Conservation (phyloP, 2,888 invertebrate genomes). For the Acleris laterana region DNA sequence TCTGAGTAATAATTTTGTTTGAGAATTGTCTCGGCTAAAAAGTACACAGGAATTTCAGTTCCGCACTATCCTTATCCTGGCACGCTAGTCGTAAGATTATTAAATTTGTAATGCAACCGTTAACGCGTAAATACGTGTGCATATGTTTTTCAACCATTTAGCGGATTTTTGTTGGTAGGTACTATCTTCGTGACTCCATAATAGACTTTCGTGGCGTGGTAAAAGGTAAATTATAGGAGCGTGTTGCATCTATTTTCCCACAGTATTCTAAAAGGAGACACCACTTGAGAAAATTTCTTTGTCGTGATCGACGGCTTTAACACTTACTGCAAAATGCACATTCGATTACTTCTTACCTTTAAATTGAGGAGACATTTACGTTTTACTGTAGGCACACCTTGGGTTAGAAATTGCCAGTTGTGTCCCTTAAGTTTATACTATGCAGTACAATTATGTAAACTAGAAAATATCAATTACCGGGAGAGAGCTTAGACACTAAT, state of each 20-base stretch:
- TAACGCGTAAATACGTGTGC: not conserved
- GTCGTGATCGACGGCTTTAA: conserved; percentile 36
- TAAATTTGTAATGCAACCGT: not conserved
- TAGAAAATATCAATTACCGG: conserved; percentile 29
- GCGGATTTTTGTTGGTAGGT: conserved; percentile 4
- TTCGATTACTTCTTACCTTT: not conserved
- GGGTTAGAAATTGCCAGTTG: conserved; percentile 15
- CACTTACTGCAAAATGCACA: conserved; percentile 13
- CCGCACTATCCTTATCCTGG: not conserved
- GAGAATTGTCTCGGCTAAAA: conserved; percentile 27
- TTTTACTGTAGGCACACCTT: conserved; percentile 7
- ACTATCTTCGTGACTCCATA: conserved; percentile 45
- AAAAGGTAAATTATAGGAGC: conserved; percentile 51
- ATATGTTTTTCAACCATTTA: conserved; percentile 11
- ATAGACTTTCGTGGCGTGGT: conserved; percentile 38
- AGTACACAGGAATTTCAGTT: conserved; percentile 7
- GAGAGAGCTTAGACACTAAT: conserved; percentile 24
- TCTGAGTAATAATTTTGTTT: not conserved
- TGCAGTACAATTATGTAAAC: conserved; percentile 22
- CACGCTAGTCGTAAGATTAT: not conserved
- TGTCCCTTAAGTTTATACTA: conserved; percentile 10
- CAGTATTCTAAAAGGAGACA: conserved; percentile 42
- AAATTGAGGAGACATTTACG: conserved; percentile 15
- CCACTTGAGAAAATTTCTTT: conserved; percentile 39
- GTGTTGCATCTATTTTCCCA: conserved; percentile 42